Conservation (phyloP, 2,888 invertebrate species). For the Bugula neritina region DNA sequence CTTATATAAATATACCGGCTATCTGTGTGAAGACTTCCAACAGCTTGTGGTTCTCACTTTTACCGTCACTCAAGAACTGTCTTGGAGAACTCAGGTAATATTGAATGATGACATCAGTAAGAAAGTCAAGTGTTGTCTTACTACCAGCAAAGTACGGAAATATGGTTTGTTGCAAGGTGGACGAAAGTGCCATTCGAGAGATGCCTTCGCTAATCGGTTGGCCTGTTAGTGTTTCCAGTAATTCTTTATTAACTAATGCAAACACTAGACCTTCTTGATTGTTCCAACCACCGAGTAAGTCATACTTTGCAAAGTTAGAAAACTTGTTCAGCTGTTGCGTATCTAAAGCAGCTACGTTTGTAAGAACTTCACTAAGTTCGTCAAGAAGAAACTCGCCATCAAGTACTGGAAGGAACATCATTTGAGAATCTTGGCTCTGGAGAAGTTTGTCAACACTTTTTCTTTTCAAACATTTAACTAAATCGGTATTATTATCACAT, state of each 20-base stretch:
- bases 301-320: not conserved
- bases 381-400: not conserved
- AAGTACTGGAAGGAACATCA: not conserved
- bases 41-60: not conserved
- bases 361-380: not conserved
- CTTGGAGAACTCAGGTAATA: not conserved
- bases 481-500: not conserved
- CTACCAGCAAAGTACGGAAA: not conserved
- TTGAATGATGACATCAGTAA: not conserved
- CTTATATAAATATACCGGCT: not conserved
- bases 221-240: not conserved
- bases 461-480: not conserved
- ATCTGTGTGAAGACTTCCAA: not conserved
- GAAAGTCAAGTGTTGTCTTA: not conserved
- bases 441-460: not conserved
- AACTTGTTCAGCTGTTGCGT: not conserved
- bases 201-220: not conserved
- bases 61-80: not conserved
- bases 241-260: not conserved
- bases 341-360: not conserved
- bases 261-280: conserved; percentile 3
- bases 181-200: not conserved
- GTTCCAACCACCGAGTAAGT: conserved; percentile 11
- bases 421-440: not conserved
- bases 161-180: not conserved